Conservation (phyloP, 2,113 vertebrate species). For the Riparia riparia region DNA sequence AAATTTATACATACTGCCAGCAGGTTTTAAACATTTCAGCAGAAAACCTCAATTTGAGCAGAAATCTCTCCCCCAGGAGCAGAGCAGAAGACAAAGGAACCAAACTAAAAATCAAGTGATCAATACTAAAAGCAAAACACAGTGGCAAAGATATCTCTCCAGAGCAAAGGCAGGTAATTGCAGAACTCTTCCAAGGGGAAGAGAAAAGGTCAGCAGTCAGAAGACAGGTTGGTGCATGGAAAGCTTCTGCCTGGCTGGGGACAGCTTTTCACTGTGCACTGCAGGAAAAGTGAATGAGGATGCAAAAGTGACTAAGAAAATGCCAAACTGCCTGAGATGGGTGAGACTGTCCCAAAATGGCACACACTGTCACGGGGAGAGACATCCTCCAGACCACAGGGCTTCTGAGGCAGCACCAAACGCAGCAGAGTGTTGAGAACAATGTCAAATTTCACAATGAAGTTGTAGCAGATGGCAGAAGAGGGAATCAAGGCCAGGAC, state of each 20-base stretch:
- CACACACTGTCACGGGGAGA: neutral
- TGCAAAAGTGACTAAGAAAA: neutral
- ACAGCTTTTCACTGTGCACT: neutral
- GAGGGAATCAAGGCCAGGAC: slow-evolving; percentile 20
- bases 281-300: neutral
- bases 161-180: neutral
- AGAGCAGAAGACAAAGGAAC: neutral
- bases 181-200: slow-evolving; percentile 12
- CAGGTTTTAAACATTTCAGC: neutral
- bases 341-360: neutral
- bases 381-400: neutral
- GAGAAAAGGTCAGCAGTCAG: slow-evolving; percentile 36
- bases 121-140: neutral
- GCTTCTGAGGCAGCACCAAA: neutral
- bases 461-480: slow-evolving; percentile 63
- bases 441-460: slow-evolving; percentile 16
- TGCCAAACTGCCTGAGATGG: neutral
- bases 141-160: neutral
- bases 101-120: neutral
- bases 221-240: neutral
- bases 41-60: neutral
- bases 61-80: neutral
- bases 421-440: neutral
- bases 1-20: neutral
- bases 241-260: neutral